Evolutionary conservation across 2,113 vertebrate genomes (phyloP).

Genomic region (Tetrao urogallus): DNA sequence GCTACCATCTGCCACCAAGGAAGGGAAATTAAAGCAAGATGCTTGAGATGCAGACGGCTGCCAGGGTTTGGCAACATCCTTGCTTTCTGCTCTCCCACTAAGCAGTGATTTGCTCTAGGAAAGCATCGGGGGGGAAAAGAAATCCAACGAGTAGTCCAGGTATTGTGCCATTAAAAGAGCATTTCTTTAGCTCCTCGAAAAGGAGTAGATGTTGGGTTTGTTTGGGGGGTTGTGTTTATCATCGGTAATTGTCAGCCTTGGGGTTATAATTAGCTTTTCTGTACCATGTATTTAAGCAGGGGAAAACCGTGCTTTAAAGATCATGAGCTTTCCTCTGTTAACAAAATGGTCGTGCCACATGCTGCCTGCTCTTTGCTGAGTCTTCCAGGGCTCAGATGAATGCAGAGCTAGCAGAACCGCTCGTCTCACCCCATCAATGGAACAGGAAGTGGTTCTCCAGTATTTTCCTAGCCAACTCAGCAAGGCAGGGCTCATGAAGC

Average conservation of each 20-base stretch:
- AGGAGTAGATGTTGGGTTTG: neutral
- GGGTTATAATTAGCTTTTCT: constrained; percentile 30
- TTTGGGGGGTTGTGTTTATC: neutral
- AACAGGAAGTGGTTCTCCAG: constrained; percentile 28
- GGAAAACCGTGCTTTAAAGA: constrained; percentile 2
- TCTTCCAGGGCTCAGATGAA: neutral
- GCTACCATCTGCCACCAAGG: constrained; percentile 53
- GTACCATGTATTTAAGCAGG: neutral
- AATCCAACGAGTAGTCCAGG: neutral
- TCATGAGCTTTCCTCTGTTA: neutral
- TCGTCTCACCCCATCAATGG: neutral
- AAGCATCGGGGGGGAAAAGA: neutral
- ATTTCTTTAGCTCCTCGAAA: neutral
- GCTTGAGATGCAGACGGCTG: constrained; percentile 1
- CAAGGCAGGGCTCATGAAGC: neutral
- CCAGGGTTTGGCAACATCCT: neutral
- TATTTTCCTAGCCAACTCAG: constrained; percentile 24
- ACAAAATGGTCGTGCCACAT: neutral
- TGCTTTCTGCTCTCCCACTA: neutral
- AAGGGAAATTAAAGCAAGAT: constrained; percentile 2
- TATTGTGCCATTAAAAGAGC: neutral
- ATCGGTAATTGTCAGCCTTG: neutral
- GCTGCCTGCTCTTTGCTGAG: neutral
- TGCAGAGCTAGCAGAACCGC: neutral
- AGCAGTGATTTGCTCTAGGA: neutral